Percentiles rank a stretch among this genome's conserved stretches.
Conservation (phyloP, 2,113 vertebrate genomes). For the Apodemus sylvaticus region DNA sequence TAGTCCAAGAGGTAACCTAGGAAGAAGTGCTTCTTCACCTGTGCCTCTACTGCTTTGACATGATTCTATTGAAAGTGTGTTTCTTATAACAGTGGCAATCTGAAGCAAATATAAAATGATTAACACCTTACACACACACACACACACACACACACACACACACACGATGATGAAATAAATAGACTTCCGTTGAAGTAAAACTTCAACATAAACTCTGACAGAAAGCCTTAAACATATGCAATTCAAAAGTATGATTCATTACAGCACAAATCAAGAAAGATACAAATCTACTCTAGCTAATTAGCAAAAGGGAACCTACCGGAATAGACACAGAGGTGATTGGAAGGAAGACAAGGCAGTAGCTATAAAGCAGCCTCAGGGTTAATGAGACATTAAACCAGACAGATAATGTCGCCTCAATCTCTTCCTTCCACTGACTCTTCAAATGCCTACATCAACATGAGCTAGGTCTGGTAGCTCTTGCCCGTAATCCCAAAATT, state of each 20-base stretch:
- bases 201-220: background rate
- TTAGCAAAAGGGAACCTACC: background rate
- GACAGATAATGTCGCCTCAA: background rate
- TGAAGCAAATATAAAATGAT: background rate
- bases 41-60: background rate
- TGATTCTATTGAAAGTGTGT: background rate
- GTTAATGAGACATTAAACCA: background rate
- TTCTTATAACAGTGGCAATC: background rate
- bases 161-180: background rate
- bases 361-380: background rate
- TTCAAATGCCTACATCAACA: background rate
- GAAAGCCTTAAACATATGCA: background rate
- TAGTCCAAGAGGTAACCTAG: background rate
- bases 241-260: background rate
- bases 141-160: too few species aligned
- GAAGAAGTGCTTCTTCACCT: background rate
- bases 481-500: background rate
- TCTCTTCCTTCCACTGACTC: background rate
- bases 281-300: background rate
- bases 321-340: background rate
- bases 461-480: background rate
- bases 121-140: background rate
- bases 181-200: background rate
- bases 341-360: background rate
- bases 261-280: background rate